phyloP scores from a whole-genome alignment of 2,113 vertebrate species.

The Aptenodytes patagonicus region DNA sequence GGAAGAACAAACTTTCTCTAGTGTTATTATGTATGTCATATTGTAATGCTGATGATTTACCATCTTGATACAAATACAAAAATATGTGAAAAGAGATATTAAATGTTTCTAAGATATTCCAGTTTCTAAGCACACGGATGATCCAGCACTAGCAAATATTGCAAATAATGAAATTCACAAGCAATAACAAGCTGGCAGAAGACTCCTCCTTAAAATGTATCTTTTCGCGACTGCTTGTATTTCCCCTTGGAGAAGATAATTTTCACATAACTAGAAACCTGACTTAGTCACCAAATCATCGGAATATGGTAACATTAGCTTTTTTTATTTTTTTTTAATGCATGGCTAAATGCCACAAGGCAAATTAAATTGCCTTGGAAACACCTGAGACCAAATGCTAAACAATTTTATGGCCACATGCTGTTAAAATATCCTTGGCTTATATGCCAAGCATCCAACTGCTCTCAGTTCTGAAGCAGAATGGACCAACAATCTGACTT shows the following conservation, averaged over 20 bases:
- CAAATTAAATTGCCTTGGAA: not conserved
- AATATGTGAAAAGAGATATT: not conserved
- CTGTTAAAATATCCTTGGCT: not conserved
- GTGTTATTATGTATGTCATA: not conserved
- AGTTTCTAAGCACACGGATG: not conserved
- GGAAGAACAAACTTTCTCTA: not conserved
- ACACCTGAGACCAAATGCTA: not conserved
- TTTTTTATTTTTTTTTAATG: not conserved
- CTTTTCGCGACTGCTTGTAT: not conserved
- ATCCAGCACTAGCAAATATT: not conserved
- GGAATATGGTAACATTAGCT: not conserved
- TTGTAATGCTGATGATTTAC: not conserved
- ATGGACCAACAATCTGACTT: not conserved
- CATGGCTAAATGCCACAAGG: not conserved
- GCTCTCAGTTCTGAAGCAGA: not conserved
- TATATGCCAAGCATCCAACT: not conserved
- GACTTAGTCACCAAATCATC: not conserved
- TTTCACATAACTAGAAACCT: not conserved
- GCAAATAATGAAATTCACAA: not conserved
- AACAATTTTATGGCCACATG: not conserved
- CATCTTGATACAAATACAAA: not conserved
- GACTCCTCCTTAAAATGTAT: not conserved
- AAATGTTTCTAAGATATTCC: not conserved
- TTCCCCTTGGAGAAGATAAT: not conserved
- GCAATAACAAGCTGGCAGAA: not conserved